Evolutionary conservation across 2,113 vertebrate species (phyloP).

Genomic region (Corythornis madagascariensis): DNA sequence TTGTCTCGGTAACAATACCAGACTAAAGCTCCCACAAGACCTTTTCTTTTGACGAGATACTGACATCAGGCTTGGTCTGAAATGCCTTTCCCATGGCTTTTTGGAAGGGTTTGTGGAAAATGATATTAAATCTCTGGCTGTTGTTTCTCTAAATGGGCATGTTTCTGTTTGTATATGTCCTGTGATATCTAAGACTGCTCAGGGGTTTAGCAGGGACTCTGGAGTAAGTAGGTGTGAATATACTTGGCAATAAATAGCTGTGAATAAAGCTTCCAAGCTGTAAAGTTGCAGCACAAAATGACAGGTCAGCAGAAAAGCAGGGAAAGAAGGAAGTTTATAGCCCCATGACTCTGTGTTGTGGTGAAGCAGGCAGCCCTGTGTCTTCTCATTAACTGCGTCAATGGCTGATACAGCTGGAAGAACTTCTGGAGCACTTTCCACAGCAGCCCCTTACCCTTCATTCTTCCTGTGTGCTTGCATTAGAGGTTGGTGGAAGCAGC

Average conservation of each 20-base stretch:
- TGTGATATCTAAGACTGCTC: neutral
- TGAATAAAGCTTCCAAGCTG: neutral
- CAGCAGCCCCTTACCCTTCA: neutral
- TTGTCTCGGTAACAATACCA: conserved; percentile 36
- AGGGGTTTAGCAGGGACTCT: neutral
- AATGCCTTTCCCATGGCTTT: conserved; percentile 27
- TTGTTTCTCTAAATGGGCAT: neutral
- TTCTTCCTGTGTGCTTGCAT: neutral
- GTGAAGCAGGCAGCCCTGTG: neutral
- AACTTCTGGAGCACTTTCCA: neutral
- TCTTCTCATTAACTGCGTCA: neutral
- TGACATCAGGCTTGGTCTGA: conserved; percentile 13
- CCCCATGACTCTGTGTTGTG: neutral
- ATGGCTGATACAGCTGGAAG: neutral
- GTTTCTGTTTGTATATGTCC: neutral
- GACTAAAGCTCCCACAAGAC: conserved; percentile 12
- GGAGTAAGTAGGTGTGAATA: neutral
- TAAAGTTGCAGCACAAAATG: neutral
- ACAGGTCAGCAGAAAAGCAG: neutral
- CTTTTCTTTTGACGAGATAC: neutral
- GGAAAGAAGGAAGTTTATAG: neutral
- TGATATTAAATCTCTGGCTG: neutral
- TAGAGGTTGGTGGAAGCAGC: conserved; percentile 91
- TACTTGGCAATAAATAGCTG: neutral
- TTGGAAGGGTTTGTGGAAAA: conserved; percentile 22